A percentile compares a stretch with the other conserved stretches of the same genome.
Evolutionary conservation across 2,888 invertebrate genomes (phyloP).

Genomic region (Colostygia pectinataria): DNA sequence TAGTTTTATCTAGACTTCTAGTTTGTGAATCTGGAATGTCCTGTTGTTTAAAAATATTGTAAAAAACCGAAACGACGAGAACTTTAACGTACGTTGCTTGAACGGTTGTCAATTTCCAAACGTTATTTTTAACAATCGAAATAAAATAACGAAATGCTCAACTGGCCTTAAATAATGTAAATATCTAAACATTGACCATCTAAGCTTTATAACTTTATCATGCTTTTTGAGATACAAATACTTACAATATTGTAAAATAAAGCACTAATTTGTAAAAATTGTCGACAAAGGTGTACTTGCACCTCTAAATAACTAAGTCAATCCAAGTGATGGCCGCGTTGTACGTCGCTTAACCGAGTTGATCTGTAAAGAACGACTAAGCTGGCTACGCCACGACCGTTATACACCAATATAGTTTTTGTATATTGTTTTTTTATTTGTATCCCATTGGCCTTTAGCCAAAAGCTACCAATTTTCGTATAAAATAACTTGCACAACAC

Average conservation of each 20-base stretch:
- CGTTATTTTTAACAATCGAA: conserved; percentile 31
- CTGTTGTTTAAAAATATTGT: conserved; percentile 42
- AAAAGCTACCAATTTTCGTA: conserved; percentile 49
- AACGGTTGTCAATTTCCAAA: conserved; percentile 24
- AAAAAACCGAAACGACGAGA: conserved; percentile 28
- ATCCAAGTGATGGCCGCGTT: no score
- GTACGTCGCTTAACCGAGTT: no score
- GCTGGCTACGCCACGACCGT: no score
- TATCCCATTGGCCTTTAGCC: conserved; percentile 28
- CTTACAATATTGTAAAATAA: not conserved
- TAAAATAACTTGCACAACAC: conserved; percentile 37
- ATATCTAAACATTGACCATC: conserved; percentile 58
- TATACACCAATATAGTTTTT: not conserved
- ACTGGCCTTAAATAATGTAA: conserved; percentile 53
- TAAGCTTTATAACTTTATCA: conserved; percentile 42
- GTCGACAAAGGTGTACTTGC: no score
- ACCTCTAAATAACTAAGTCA: no score
- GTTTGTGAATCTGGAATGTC: conserved; percentile 73
- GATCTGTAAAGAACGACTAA: no score
- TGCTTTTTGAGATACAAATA: conserved; percentile 28
- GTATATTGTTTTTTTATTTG: conserved; percentile 1
- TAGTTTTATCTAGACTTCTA: conserved; percentile 46
- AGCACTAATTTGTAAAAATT: not conserved
- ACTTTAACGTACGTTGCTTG: conserved; percentile 19
- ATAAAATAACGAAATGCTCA: conserved; percentile 53